These are phyloP conservation scores for Doryteuthis pealeii DNA, from an alignment of 1,140 invertebrate genomes.

Conservation along the genomic window DNA sequence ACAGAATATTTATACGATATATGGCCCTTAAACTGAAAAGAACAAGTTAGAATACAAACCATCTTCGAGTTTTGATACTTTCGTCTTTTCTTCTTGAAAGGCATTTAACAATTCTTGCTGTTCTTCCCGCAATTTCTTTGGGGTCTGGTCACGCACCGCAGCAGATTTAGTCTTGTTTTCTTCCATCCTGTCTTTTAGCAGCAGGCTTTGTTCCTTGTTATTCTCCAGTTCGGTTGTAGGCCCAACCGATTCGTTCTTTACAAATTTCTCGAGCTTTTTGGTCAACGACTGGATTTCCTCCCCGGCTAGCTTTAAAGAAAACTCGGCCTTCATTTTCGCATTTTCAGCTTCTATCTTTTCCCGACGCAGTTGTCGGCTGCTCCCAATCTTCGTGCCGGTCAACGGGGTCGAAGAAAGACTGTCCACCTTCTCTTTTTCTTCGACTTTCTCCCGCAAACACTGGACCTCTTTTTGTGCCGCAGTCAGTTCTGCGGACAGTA, in stretches of 20 bases:
- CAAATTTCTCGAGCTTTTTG: neutral
- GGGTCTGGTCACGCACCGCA: too few species aligned
- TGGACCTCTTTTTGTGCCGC: neutral
- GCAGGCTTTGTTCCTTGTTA: too few species aligned
- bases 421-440: conserved; percentile 15
- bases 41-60: neutral
- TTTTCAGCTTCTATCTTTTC: conserved; percentile 35
- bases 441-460: neutral
- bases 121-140: too few species aligned
- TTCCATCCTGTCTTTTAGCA: too few species aligned
- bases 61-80: neutral
- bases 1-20: too few species aligned
- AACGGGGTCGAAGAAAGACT: conserved; percentile 15
- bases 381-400: conserved; percentile 15
- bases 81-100: neutral
- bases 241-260: neutral
- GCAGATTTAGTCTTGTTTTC: too few species aligned
- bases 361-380: conserved; percentile 27
- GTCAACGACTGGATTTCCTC: conserved; percentile 11
- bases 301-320: conserved; percentile 4
- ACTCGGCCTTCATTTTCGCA: conserved; percentile 27
- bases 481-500: neutral
- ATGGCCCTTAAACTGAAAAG: too few species aligned
- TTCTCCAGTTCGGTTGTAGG: too few species aligned
- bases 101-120: too few species aligned